These are phyloP conservation scores for Calonectris borealis DNA, from an alignment of 2,113 vertebrate genomes.

Conservation along the genomic window DNA sequence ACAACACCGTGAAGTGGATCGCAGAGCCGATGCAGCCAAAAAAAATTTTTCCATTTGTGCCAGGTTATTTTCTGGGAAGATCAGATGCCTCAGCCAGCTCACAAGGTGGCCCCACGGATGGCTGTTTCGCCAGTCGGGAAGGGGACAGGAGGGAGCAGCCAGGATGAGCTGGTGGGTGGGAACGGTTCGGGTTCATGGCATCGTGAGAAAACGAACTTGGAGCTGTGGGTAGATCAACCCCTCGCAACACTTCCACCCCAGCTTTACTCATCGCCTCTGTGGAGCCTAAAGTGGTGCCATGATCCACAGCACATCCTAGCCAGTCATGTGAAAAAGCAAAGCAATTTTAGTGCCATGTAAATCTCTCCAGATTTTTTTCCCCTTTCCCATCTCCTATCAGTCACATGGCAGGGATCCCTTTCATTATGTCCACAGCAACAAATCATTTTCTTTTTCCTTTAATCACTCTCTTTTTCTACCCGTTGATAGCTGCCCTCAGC, in stretches of 20 bases:
- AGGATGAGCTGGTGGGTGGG: background rate
- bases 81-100: background rate
- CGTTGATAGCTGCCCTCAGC: background rate
- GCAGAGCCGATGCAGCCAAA: background rate
- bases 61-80: background rate
- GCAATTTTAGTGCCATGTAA: background rate
- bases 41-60: background rate
- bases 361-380: background rate
- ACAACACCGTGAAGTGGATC: background rate
- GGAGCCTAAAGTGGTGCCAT: background rate
- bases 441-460: background rate
- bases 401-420: background rate
- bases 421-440: background rate
- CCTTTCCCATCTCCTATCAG: background rate
- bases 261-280: rapidly evolving
- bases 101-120: background rate
- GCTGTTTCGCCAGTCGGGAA: rapidly evolving
- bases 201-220: background rate
- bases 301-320: background rate
- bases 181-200: background rate
- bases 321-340: background rate
- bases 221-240: background rate
- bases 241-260: rapidly evolving
- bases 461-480: background rate
- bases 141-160: background rate